phyloP scores from a whole-genome alignment of 23 tunicate species.

The Styela plicata region DNA sequence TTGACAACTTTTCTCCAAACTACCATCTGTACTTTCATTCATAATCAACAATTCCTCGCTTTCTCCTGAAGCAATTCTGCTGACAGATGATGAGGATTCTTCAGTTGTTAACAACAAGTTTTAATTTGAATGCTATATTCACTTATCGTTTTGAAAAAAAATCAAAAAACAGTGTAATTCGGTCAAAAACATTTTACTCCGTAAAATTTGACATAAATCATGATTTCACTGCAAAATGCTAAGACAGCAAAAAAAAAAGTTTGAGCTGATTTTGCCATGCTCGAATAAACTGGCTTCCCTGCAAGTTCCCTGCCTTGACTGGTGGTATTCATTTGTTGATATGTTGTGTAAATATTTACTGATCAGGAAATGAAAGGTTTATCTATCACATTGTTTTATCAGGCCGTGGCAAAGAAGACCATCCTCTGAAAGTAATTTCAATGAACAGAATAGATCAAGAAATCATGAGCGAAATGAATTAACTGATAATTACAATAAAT shows the following conservation, averaged over 20 bases:
- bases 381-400: neutral
- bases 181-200: too few species aligned
- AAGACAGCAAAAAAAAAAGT: too few species aligned
- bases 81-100: neutral
- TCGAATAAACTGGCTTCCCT: too few species aligned
- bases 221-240: too few species aligned
- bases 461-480: neutral
- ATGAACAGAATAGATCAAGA: neutral
- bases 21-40: constrained; percentile 40
- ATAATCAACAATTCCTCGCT: constrained; percentile 35
- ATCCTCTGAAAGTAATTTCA: neutral
- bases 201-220: too few species aligned
- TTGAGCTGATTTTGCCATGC: too few species aligned
- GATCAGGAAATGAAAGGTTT: too few species aligned
- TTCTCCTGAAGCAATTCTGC: constrained; percentile 1
- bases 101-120: neutral
- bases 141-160: too few species aligned
- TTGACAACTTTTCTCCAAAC: neutral
- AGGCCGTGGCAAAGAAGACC: neutral
- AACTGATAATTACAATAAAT: constrained; percentile 10
- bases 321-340: too few species aligned
- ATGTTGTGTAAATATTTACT: too few species aligned
- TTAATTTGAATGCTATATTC: neutral
- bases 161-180: too few species aligned
- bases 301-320: too few species aligned